Evolutionary conservation across 2,797 vertebrate genomes (phyloP), one percentile per base, ranked within the genome.

Genomic region (Eidolon dupreanum): DNA sequence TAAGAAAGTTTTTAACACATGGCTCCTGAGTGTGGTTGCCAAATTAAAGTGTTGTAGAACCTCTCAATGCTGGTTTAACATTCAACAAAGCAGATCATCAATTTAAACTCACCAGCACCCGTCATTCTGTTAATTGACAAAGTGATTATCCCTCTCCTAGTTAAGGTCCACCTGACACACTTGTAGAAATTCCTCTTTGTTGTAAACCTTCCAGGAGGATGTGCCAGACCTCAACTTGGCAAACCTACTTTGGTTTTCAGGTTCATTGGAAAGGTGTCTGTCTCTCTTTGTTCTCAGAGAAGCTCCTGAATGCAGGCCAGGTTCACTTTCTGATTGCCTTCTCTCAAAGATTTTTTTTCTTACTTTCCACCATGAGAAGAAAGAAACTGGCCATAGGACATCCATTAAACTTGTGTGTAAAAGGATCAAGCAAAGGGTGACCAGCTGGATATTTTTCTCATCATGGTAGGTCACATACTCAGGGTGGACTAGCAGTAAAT

Each of bases 11-110:
- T 94, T 93, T 68, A 93, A 84, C 78, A 73, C 43, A 75, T 28
- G 53, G 55, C 49, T 96, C 36, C 78, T 88, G 51, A 86, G 57
- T 63, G 33, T 26, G 36, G 57, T 63, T 65, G 24, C 53, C 95
- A 93, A 93, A 51, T 95, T 96, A 95, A 88, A 79, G 33, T 84
- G 77, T 6, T 87, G 46, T 77, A 87, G 70, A 84, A 70, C 53
- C 55, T 97, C 70, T 96, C 86, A 84, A 51, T 13, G 3, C 74
- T 71, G 61, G 85, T 46, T 96, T 74, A 84, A 92, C 59, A 94
- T 73, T 91, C 82, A 87, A 85, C 75, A 93, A 84, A 96, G 83
- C 75, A 93, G 88, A 92, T 78, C 61, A 86, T 92, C 95, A 95
- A 38, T 94, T 96, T 88, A 90, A 93, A 93, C 36, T 90, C 75